Base-by-base conservation (phyloP, 2,797 vertebrate species). In the Crocodylus rhombifer region DNA sequence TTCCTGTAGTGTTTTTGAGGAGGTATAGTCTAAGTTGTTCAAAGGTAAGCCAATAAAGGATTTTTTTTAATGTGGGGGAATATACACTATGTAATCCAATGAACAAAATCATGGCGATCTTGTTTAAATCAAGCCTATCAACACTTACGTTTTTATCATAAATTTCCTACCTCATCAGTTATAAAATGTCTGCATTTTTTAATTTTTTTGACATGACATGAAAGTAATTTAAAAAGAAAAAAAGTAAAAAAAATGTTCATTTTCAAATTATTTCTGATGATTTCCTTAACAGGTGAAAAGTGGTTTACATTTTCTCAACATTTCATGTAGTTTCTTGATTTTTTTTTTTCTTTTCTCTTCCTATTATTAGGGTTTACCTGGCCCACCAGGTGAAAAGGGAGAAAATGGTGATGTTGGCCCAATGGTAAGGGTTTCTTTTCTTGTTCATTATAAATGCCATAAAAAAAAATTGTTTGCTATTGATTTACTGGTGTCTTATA, bases 381-480 rank as follows among this genome's bases (percentile, higher is more conserved):
- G 99, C 90, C 99, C 99, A 78, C 98, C 99, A 65, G 99, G 99
- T 90, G 99, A 99, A 98, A 99, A 99, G 93, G 99, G 99, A 94
- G 99, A 99, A 98, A 99, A 99, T n/a, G 99, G 99, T 20, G 99
- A 99, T 57, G 99, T 99, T 56, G 99, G 99, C 62, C 98, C 99
- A 64, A 99, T 99, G 99, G 99, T 99, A 97, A 98, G 98, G 14
- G 64, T 82, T 82, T 26, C 51, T 91, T 42, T 58, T 14, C 4
- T 1, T 20, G 5, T 51, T 42, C 16, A 56, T 77, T 75, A 30
- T 71, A 25, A 28, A 63, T 60, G 18, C 21, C 11, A 56, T 15
- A 73, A 69, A n/a, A 74, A 62, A 21, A 51, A 14, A 65, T 61
- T 0, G 0, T 63, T 5, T 65, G 30, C 62, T 91, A n/a, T 0